Conservation (phyloP, 2,797 vertebrate species). For the Passerculus sandwichensis region DNA sequence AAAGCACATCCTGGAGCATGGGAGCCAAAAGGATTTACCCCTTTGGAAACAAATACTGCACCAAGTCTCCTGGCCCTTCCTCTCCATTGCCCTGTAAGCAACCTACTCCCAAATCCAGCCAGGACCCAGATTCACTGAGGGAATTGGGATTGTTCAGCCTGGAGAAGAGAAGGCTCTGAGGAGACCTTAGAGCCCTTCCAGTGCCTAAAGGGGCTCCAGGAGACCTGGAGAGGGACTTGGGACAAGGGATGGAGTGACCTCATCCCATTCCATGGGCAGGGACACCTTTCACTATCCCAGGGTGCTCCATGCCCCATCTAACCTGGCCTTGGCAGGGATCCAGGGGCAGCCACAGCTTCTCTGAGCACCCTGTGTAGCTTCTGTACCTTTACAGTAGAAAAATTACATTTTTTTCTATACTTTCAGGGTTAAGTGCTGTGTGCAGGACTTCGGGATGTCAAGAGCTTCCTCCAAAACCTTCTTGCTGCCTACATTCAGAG, state of each 20-base stretch:
- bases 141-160: neutral
- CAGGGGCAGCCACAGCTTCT: neutral
- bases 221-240: neutral
- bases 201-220: neutral
- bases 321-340: neutral
- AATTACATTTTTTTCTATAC: neutral
- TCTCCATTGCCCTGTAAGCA: neutral
- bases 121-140: neutral
- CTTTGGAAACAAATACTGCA: neutral
- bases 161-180: neutral
- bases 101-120: neutral
- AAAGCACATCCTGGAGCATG: neutral
- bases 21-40: neutral
- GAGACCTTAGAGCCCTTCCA: neutral
- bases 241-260: neutral
- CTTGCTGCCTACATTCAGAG: neutral
- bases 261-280: neutral
- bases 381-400: neutral
- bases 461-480: neutral
- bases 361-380: neutral
- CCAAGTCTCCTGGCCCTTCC: neutral
- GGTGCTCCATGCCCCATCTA: rapidly evolving
- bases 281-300: neutral
- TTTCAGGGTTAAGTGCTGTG: neutral
- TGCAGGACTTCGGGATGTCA: neutral